These are phyloP conservation scores for Leistus spinibarbis DNA, from an alignment of 2,888 invertebrate species.

Conservation along the genomic window DNA sequence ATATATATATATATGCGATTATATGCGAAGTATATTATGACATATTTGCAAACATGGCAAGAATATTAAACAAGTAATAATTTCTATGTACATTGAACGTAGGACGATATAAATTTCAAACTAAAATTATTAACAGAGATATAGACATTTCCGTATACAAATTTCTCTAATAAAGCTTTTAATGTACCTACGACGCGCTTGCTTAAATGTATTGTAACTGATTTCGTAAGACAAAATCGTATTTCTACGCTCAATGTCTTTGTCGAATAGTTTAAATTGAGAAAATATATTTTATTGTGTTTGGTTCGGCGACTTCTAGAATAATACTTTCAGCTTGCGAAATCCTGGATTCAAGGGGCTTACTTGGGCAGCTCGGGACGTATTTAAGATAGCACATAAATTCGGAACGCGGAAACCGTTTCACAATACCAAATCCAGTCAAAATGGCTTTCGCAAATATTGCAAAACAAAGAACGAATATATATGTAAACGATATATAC, in stretches of 20 bases:
- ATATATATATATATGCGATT: too few relatives aligned
- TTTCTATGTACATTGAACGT: too few relatives aligned
- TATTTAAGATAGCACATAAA: conserved; percentile 24
- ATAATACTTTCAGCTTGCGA: conserved; percentile 11
- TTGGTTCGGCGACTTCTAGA: neutral
- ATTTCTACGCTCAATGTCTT: neutral
- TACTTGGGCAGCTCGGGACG: conserved; percentile 9
- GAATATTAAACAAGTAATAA: too few relatives aligned
- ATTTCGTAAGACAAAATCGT: neutral
- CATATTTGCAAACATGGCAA: too few relatives aligned
- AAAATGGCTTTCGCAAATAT: conserved; percentile 6
- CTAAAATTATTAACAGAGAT: too few relatives aligned
- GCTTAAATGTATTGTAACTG: too few relatives aligned
- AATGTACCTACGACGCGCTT: too few relatives aligned
- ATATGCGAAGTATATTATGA: too few relatives aligned
- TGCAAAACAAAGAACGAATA: conserved; percentile 1
- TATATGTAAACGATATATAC: too few relatives aligned
- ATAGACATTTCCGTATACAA: too few relatives aligned
- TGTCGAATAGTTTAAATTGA: neutral
- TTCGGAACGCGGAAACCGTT: conserved; percentile 14
- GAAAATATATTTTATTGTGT: neutral
- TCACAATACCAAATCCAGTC: conserved; percentile 12
- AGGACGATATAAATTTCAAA: too few relatives aligned
- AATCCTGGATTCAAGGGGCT: conserved; percentile 15
- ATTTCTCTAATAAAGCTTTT: too few relatives aligned